phyloP scores from a whole-genome alignment of 2,113 vertebrate genomes.

The Odobenus rosmarus region DNA sequence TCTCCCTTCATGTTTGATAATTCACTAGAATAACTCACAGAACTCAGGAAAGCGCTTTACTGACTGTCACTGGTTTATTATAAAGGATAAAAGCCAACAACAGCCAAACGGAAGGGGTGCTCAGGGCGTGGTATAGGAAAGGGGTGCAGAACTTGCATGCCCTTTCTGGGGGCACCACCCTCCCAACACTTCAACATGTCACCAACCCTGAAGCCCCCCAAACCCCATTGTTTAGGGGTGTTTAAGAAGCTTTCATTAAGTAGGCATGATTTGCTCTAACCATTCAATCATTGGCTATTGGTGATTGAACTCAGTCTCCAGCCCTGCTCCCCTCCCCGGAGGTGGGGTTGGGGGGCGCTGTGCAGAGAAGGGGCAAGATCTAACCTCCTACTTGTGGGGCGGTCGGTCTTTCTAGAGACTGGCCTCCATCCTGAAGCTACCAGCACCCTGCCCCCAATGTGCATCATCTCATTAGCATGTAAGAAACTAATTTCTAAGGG shows the following conservation, averaged over 20 bases:
- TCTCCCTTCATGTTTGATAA: accelerated
- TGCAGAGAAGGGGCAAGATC: neutral
- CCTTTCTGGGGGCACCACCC: accelerated
- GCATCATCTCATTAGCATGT: too few species aligned
- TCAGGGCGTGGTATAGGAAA: neutral
- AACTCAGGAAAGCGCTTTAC: neutral
- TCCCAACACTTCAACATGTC: accelerated
- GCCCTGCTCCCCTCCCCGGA: neutral
- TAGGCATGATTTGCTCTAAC: neutral
- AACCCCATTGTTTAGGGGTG: neutral
- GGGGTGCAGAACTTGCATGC: accelerated
- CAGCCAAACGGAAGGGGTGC: neutral
- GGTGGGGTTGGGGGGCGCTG: neutral
- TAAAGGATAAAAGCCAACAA: neutral
- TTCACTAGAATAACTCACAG: neutral
- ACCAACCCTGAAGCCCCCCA: neutral
- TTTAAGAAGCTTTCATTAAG: neutral
- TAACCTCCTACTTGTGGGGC: neutral
- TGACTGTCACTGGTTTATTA: neutral
- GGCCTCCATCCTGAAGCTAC: neutral
- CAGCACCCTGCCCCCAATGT: accelerated
- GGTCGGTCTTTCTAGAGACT: neutral
- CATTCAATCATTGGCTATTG: neutral
- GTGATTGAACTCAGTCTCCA: neutral
- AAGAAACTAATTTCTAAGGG: neutral